A percentile compares a stretch with the other conserved stretches of the same genome.
Conservation (phyloP, 2,113 vertebrate genomes). For the Rhagologus leucostigma region DNA sequence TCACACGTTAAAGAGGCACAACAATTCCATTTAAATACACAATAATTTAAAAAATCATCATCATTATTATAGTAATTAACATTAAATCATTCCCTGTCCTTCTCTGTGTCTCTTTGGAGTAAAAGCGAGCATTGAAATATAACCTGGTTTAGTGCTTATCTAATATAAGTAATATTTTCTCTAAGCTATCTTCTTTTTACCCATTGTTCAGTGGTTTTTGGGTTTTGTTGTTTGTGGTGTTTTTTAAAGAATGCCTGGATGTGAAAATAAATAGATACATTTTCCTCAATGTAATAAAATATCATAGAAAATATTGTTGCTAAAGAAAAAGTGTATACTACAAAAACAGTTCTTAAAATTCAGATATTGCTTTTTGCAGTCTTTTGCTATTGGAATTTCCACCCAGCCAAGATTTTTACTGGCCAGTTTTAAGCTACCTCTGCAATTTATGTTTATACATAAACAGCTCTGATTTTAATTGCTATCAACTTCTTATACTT, state of each 20-base stretch:
- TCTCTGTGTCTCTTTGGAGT: neutral
- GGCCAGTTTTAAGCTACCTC: constrained; percentile 18
- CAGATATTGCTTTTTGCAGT: constrained; percentile 7
- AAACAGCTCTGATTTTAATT: constrained; percentile 65
- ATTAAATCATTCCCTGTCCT: neutral
- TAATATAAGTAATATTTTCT: neutral
- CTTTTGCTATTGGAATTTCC: constrained; percentile 29
- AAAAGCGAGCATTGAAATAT: neutral
- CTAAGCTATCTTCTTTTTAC: neutral
- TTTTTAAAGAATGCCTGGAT: neutral
- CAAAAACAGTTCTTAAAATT: constrained; percentile 43
- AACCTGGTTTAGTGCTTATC: neutral
- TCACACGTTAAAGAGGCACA: neutral
- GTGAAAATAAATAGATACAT: neutral
- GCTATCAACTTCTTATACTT: constrained; percentile 62
- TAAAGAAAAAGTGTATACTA: neutral
- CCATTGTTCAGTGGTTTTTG: neutral
- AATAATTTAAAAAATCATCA: neutral
- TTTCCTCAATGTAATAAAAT: neutral
- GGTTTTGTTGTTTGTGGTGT: neutral
- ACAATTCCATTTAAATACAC: neutral
- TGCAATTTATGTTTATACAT: constrained; percentile 61
- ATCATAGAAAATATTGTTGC: neutral
- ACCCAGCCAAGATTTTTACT: constrained; percentile 38
- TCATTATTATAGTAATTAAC: neutral